Percentiles rank a stretch among this genome's conserved stretches.
Evolutionary conservation across 2,113 vertebrate genomes (phyloP).

Genomic region (Rhegmatorhina hoffmannsi): DNA sequence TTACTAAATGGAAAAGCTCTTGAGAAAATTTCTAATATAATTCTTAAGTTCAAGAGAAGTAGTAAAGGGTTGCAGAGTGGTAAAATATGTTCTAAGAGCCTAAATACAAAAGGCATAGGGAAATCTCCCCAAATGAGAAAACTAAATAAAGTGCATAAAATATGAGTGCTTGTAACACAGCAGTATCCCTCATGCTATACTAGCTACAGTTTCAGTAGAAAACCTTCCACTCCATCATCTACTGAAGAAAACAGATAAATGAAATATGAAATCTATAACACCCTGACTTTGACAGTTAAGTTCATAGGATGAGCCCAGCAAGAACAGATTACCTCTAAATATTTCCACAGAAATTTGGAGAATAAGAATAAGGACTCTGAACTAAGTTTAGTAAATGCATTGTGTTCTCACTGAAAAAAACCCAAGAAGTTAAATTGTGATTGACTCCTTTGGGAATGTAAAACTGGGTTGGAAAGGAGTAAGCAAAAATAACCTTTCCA

Average conservation of each 20-base stretch:
- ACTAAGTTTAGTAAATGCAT: neutral
- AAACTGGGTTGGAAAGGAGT: neutral
- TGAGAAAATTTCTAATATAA: neutral
- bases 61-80: neutral
- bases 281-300: neutral
- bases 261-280: neutral
- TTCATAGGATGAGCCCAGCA: neutral
- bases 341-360: neutral
- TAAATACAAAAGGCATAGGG: neutral
- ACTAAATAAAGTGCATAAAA: neutral
- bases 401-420: neutral
- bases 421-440: neutral
- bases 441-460: neutral
- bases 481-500: neutral
- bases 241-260: neutral
- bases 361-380: neutral
- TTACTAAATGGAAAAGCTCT: neutral
- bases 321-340: neutral
- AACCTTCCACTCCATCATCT: neutral
- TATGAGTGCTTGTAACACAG: neutral
- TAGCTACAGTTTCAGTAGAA: neutral
- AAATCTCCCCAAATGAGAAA: neutral
- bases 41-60: neutral
- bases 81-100: constrained; percentile 7
- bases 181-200: neutral